Conservation (phyloP, 2,113 vertebrate genomes). For the Onychostruthus taczanowskii region DNA sequence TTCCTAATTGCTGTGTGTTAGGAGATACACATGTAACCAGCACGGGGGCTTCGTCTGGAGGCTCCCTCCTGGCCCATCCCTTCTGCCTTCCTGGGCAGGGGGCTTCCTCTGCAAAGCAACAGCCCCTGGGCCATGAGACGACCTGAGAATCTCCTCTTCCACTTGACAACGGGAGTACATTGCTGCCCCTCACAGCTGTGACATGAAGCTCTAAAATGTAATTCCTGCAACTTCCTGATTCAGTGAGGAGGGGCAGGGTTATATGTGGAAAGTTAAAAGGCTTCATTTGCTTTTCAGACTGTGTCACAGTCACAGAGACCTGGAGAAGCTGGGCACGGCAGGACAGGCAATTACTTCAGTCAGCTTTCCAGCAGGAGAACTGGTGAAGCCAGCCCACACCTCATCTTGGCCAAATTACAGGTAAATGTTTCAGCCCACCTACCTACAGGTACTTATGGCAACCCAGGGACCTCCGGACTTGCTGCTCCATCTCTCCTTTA, state of each 20-base stretch:
- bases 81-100: background rate
- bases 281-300: background rate
- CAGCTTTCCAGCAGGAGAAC: background rate
- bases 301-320: background rate
- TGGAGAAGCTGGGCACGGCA: background rate
- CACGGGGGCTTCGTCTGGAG: accelerated
- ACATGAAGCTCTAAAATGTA: background rate
- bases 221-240: background rate
- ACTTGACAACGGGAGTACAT: background rate
- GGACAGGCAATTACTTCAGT: background rate
- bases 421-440: background rate
- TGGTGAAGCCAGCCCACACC: background rate
- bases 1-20: slow-evolving; percentile 3
- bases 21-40: background rate
- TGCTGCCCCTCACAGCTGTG: background rate
- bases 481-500: background rate
- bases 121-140: background rate
- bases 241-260: background rate
- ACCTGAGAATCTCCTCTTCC: background rate
- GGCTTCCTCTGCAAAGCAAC: background rate
- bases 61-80: background rate
- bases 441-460: background rate
- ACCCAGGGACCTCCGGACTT: background rate
- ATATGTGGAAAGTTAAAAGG: background rate
- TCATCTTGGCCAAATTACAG: background rate